phyloP scores from a whole-genome alignment of 2,888 invertebrate species.

The Sclerodermus sp. region DNA sequence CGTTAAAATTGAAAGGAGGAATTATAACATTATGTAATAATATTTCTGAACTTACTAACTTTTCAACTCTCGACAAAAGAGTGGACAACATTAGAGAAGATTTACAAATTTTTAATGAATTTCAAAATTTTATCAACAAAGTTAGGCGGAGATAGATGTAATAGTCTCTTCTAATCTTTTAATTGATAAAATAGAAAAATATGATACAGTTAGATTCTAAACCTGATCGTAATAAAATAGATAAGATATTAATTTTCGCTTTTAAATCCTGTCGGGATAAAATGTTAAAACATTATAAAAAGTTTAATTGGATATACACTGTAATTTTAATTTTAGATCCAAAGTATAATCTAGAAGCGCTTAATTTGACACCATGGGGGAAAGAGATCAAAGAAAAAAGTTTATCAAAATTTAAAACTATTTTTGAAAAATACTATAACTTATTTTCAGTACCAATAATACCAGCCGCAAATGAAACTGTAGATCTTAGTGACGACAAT shows the following conservation, averaged over 20 bases:
- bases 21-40: slow-evolving; percentile 4
- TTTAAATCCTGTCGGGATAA: neutral
- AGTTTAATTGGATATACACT: neutral
- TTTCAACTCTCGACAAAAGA: slow-evolving; percentile 11
- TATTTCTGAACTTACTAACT: neutral
- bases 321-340: neutral
- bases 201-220: too few species aligned
- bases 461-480: too few species aligned
- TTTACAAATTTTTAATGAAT: slow-evolving; percentile 12
- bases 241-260: too few species aligned
- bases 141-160: slow-evolving; percentile 20
- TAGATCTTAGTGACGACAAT: too few species aligned
- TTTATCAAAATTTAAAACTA: neutral
- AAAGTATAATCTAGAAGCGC: neutral
- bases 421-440: too few species aligned
- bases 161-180: slow-evolving; percentile 1
- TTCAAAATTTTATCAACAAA: slow-evolving; percentile 12
- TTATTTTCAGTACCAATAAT: too few species aligned
- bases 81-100: slow-evolving; percentile 13
- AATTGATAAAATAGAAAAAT: too few species aligned
- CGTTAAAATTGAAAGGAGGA: slow-evolving; percentile 14
- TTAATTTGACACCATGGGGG: neutral
- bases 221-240: too few species aligned
- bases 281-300: neutral
- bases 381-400: neutral